phyloP scores from a whole-genome alignment of 2,888 invertebrate species.

The Folsomia manolachei region DNA sequence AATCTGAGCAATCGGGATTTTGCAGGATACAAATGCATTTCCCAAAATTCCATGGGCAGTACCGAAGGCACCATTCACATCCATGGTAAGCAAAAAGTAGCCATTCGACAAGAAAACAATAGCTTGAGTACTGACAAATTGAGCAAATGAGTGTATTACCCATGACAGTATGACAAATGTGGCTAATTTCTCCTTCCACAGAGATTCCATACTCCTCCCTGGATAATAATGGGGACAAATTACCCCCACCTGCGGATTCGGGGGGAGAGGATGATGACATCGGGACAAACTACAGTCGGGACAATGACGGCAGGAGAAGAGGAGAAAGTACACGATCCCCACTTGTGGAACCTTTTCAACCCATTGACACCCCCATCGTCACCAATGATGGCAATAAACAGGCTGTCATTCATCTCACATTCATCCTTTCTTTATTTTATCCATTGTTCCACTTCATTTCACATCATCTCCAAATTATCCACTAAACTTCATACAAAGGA shows the following conservation, averaged over 20 bases:
- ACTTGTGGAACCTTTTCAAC: conserved; percentile 35
- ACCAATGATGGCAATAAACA: conserved; percentile 28
- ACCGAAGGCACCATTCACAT: conserved; percentile 84
- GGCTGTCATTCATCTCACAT: neutral
- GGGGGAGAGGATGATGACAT: conserved; percentile 18
- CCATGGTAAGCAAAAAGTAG: too few species aligned
- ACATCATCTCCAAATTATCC: neutral
- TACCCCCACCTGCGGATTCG: conserved; percentile 33
- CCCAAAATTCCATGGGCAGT: conserved; percentile 87
- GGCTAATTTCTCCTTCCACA: conserved; percentile 20
- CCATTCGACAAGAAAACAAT: neutral
- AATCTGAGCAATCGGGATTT: conserved; percentile 33
- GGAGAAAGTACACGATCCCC: conserved; percentile 25
- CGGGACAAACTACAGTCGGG: neutral
- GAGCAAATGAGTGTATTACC: neutral
- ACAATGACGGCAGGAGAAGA: neutral
- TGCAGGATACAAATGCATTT: conserved; percentile 80
- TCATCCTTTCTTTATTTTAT: neutral
- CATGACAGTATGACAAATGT: too few species aligned
- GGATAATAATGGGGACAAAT: conserved; percentile 32
- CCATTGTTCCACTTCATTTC: neutral
- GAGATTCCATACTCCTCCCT: conserved; percentile 36
- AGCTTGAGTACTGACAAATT: neutral
- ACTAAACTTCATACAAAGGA: neutral
- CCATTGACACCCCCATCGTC: conserved; percentile 33